Percentiles rank a stretch among this genome's conserved stretches.
Evolutionary conservation across 2,113 vertebrate species (phyloP).

Genomic region (Upupa epops): DNA sequence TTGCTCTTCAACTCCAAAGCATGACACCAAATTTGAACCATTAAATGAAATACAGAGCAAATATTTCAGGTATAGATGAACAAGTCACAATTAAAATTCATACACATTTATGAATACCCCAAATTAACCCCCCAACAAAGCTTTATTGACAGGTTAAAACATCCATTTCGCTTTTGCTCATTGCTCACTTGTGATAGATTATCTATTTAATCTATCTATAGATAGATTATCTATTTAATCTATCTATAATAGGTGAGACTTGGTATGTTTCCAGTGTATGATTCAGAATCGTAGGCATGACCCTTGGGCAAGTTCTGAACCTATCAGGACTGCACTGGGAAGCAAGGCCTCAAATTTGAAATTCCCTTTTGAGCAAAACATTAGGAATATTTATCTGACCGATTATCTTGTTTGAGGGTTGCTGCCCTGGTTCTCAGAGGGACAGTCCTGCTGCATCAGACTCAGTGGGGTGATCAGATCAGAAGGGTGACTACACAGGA

Average conservation of each 20-base stretch:
- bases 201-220: too few species aligned
- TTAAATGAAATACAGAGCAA: background rate
- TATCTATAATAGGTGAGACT: background rate
- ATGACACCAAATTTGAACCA: background rate
- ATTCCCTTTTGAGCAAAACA: background rate
- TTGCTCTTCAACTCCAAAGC: background rate
- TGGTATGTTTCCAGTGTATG: rapidly evolving
- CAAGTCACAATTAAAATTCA: background rate
- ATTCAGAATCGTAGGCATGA: background rate
- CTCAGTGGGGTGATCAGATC: background rate
- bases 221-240: too few species aligned
- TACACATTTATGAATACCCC: background rate
- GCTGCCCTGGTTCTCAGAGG: background rate
- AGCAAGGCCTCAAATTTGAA: background rate
- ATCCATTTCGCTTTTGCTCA: background rate
- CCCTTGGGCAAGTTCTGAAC: background rate
- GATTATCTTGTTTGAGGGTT: background rate
- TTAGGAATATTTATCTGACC: background rate
- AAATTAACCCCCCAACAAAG: background rate
- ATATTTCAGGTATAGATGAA: background rate
- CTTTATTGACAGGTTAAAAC: background rate
- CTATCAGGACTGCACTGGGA: background rate
- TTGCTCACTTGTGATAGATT: too few species aligned
- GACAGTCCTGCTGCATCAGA: background rate
- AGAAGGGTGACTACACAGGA: background rate